Percentiles rank a stretch among this genome's conserved stretches.
phyloP scores from a whole-genome alignment of 2,888 invertebrate genomes.

The Carabus problematicus region DNA sequence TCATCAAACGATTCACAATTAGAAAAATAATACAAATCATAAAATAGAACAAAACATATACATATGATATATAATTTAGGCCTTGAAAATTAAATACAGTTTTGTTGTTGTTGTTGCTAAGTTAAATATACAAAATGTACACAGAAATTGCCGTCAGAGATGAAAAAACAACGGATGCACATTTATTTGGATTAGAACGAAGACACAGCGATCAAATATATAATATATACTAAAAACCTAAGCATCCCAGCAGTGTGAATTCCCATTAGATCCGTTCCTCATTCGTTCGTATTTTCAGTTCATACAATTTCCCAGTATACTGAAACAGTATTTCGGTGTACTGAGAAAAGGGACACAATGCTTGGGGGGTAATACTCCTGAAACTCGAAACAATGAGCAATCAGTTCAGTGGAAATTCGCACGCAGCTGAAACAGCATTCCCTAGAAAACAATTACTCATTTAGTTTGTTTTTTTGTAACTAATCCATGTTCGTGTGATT shows the following conservation, averaged over 20 bases:
- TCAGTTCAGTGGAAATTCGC: too few species aligned
- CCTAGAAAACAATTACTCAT: conserved; percentile 16
- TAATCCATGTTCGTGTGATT: conserved; percentile 51
- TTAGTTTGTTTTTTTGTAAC: conserved; percentile 7
- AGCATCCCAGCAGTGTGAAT: too few species aligned
- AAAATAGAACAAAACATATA: conserved; percentile 44
- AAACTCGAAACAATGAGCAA: too few species aligned
- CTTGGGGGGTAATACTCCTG: too few species aligned
- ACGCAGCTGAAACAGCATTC: too few species aligned
- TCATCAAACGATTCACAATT: conserved; percentile 37
- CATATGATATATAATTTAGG: conserved; percentile 36
- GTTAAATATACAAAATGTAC: conserved; percentile 38
- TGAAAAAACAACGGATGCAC: conserved; percentile 35
- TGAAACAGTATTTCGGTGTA: too few species aligned
- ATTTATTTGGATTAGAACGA: conserved; percentile 39
- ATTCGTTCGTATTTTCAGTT: too few species aligned
- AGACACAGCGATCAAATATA: conserved; percentile 29
- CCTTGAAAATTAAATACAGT: conserved; percentile 36
- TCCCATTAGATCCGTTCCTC: too few species aligned
- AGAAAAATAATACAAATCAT: conserved; percentile 21
- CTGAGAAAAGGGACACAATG: too few species aligned
- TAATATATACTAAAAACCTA: too few species aligned
- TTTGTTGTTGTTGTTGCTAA: conserved; percentile 1
- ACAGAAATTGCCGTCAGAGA: conserved; percentile 29
- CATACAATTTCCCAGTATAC: too few species aligned